These are phyloP conservation scores for Mactra quadrangularis DNA, from an alignment of 1,140 invertebrate species.

Conservation along the genomic window DNA sequence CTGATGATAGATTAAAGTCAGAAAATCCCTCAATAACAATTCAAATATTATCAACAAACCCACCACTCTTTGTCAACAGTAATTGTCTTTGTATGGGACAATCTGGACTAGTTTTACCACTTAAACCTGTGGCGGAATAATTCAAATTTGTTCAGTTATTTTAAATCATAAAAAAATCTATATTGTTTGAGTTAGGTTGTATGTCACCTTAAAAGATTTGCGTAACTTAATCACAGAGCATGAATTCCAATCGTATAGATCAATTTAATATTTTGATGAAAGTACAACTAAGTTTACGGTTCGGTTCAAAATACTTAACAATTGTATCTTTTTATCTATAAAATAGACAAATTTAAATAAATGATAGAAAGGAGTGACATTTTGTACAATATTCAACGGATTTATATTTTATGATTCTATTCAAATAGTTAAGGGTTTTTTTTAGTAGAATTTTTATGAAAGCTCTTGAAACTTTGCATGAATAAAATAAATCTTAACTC, in stretches of 20 bases:
- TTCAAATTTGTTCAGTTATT: slow-evolving; percentile 25
- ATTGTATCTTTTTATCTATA: slow-evolving; percentile 10
- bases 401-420: slow-evolving; percentile 14
- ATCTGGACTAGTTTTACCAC: slow-evolving; percentile 20
- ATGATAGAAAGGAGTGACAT: slow-evolving; percentile 17
- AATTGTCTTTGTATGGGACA: slow-evolving; percentile 30
- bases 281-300: slow-evolving; percentile 19
- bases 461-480: too few relatives aligned
- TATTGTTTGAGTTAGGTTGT: too few relatives aligned
- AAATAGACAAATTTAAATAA: slow-evolving; percentile 26
- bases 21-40: slow-evolving; percentile 41
- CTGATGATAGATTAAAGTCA: slow-evolving; percentile 1
- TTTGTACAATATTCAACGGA: slow-evolving; percentile 1
- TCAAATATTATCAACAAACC: slow-evolving; percentile 21
- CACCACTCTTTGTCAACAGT: slow-evolving; percentile 32
- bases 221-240: too few relatives aligned
- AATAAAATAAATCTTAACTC: too few relatives aligned
- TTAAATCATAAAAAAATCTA: not conserved
- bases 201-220: too few relatives aligned
- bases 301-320: not conserved
- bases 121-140: slow-evolving; percentile 12
- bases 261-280: slow-evolving; percentile 10
- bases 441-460: too few relatives aligned
- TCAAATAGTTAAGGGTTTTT: not conserved
- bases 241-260: slow-evolving; percentile 9